Conservation (phyloP, 2,797 vertebrate species). For the Coracias cyanogaster region DNA sequence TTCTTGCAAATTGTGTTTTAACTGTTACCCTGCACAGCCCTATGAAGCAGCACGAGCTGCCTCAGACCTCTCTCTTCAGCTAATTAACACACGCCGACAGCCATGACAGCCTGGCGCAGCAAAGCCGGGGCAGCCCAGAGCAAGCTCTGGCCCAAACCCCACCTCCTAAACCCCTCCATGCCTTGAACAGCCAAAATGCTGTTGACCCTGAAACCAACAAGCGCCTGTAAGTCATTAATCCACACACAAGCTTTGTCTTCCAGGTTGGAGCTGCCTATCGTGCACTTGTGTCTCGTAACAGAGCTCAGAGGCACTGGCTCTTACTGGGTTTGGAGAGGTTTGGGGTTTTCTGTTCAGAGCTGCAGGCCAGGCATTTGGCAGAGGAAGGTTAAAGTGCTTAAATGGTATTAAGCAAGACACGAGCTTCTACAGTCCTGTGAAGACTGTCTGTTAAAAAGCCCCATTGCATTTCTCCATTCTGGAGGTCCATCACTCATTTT, state of each 20-base stretch:
- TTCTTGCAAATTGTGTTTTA: constrained; percentile 29
- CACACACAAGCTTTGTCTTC: not conserved
- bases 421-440: not conserved
- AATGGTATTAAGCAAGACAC: not conserved
- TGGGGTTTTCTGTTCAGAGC: not conserved
- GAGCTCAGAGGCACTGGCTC: not conserved
- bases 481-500: not conserved
- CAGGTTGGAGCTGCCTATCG: not conserved
- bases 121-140: not conserved
- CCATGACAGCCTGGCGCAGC: not conserved
- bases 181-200: not conserved
- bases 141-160: not conserved
- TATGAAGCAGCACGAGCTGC: constrained; percentile 42
- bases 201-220: not conserved
- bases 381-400: not conserved
- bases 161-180: not conserved
- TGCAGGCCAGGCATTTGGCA: not conserved
- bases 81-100: not conserved
- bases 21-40: not conserved
- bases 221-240: not conserved
- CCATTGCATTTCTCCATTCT: not conserved
- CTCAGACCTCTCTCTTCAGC: not conserved
- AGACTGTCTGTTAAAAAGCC: not conserved
- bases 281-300: rapidly evolving
- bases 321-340: not conserved